Evolutionary conservation across 2,888 invertebrate species (phyloP).

Genomic region (Eristalinus sepulchralis): DNA sequence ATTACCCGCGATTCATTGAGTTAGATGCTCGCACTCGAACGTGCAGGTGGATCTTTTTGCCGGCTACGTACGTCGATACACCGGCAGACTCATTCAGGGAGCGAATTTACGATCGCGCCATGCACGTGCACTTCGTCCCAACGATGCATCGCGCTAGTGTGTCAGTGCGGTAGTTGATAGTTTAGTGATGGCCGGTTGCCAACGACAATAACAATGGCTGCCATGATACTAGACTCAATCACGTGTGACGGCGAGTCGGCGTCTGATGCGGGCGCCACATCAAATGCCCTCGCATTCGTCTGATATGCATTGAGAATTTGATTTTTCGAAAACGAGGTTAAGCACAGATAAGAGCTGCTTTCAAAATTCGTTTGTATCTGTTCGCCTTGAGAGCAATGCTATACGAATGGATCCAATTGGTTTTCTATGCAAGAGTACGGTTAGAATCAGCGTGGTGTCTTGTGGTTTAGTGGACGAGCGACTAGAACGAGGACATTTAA

Average conservation of each 20-base stretch:
- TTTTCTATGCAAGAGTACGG: background rate
- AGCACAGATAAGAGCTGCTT: background rate
- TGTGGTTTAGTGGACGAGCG: no score
- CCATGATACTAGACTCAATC: constrained; percentile 14
- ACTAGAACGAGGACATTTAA: no score
- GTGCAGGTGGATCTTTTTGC: constrained; percentile 22
- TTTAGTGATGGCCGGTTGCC: constrained; percentile 41
- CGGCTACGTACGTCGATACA: background rate
- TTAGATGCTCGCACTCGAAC: background rate
- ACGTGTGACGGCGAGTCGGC: constrained; percentile 1
- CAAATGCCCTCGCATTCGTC: background rate
- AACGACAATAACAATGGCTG: constrained; percentile 19
- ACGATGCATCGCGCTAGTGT: background rate
- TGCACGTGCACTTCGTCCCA: constrained; percentile 41
- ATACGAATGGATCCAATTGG: background rate
- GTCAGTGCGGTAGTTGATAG: background rate
- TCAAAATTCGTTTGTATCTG: background rate
- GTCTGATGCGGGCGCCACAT: background rate
- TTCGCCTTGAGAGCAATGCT: background rate
- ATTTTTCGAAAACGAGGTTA: background rate
- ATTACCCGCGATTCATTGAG: constrained; percentile 13
- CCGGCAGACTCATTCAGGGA: constrained; percentile 36
- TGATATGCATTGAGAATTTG: background rate
- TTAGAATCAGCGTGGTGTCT: no score
- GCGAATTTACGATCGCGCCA: constrained; percentile 57